phyloP scores from a whole-genome alignment of 2,113 vertebrate species.

The Calypte anna region DNA sequence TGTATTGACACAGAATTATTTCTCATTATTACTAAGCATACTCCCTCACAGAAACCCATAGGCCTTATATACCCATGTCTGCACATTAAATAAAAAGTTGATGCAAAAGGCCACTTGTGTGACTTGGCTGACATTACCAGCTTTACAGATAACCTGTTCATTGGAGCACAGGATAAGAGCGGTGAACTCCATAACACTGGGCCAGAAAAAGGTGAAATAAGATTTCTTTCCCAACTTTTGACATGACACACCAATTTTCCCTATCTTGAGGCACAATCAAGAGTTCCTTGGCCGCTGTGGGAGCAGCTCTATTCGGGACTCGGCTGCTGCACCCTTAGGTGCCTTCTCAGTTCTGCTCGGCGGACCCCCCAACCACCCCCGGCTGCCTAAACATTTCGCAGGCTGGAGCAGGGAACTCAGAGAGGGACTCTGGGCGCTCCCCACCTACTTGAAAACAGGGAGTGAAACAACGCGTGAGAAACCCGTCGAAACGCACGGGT shows the following conservation, averaged over 20 bases:
- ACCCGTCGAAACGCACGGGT: rapidly evolving
- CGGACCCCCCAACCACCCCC: not conserved
- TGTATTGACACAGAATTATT: not conserved
- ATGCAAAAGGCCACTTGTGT: not conserved
- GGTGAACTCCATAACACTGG: not conserved
- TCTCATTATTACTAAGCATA: not conserved
- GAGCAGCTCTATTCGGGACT: not conserved
- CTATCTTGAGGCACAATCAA: not conserved
- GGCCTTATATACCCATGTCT: not conserved
- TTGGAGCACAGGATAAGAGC: rapidly evolving
- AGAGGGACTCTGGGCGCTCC: rapidly evolving
- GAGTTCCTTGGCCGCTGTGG: not conserved
- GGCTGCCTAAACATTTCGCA: rapidly evolving
- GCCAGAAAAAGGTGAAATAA: not conserved
- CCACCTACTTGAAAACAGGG: not conserved
- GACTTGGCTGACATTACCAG: not conserved
- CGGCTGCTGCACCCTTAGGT: rapidly evolving
- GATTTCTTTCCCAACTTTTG: not conserved
- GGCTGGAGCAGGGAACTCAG: not conserved
- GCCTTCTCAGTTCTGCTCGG: not conserved
- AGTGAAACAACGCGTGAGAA: not conserved
- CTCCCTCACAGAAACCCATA: not conserved
- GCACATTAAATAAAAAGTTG: not conserved
- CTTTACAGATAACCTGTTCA: not conserved
- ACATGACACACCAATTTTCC: not conserved